Percentiles rank a stretch among this genome's conserved stretches.
These are phyloP conservation scores for Gnathonemus longibarbis DNA, from an alignment of 2,113 vertebrate species.

Conservation along the genomic window DNA sequence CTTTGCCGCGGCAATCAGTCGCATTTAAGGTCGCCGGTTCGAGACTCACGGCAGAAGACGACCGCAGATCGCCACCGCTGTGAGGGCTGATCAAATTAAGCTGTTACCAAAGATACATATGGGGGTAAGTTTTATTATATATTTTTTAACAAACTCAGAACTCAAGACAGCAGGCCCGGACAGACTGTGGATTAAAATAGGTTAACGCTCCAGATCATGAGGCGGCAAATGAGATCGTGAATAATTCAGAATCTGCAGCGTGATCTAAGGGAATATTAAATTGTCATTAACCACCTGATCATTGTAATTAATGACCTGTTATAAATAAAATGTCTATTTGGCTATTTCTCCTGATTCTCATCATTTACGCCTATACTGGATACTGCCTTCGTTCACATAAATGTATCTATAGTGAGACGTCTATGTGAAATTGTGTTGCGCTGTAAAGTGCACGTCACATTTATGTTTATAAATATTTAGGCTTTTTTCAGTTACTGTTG, in stretches of 20 bases:
- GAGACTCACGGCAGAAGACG: no score
- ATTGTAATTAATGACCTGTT: conserved; percentile 53
- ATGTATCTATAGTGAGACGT: not conserved
- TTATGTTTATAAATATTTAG: not conserved
- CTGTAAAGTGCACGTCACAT: not conserved
- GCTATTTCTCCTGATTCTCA: conserved; percentile 17
- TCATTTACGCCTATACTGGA: not conserved
- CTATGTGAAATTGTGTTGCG: not conserved
- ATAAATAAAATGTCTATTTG: conserved; percentile 50
- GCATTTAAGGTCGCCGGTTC: not conserved
- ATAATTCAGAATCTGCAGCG: conserved; percentile 56
- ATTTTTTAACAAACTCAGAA: not conserved
- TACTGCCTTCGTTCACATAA: not conserved
- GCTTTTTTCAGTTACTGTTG: not conserved
- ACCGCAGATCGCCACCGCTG: not conserved
- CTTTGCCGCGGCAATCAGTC: not conserved
- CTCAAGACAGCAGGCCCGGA: not conserved
- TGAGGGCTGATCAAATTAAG: not conserved
- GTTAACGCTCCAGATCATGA: conserved; percentile 37
- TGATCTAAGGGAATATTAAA: conserved; percentile 51
- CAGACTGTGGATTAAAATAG: conserved; percentile 35
- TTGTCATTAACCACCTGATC: conserved; percentile 50
- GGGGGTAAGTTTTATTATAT: not conserved
- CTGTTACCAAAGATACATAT: not conserved
- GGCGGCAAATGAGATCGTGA: conserved; percentile 49